Evolutionary conservation across 1,140 invertebrate genomes (phyloP), one percentile per base, ranked within the genome.

Genomic region (Acromyrmex heyeri): DNA sequence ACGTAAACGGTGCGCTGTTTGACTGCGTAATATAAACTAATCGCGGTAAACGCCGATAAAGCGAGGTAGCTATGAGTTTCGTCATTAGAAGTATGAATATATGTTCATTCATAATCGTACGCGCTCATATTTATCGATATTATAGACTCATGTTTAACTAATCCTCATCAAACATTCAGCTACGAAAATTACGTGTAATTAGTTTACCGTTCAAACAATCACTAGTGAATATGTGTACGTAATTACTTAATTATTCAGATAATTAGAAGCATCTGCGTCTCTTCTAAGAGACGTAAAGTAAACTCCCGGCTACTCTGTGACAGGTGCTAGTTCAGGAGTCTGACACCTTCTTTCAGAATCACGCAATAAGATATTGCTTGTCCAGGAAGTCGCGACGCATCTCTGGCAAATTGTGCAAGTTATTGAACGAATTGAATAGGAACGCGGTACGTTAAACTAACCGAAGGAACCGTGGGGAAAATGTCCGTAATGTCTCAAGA

Each of bases 361-460:
- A 21, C 12, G 61, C 44, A 38, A 34, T 6, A 7, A 21, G 30
- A 0, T n/a, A 69, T 69, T 24, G n/a, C 57, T 53, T 38, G 65
- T 38, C 12, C 34, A 38, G 21, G 70, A 81, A 81, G 65, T 81
- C 50, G 27, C 34, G 61, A 14, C 27, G 14, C 18, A 18, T 16
- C 44, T 30, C 44, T 50, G 14, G 44, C n/a, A 34, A 79, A 79
- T 67, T 62, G 62, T 27, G 12, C 38, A 21, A 69, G 34, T 27
- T 18, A 65, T 57, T 48, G 77, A 81, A 81, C 50, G 30, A 81
- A 70, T 81, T 81, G 78, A 81, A 81, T 70, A 27, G 50, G 14
- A 18, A 69, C 44, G 18, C 48, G 50, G 30, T 44, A 62, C 30
- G 14, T 70, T 48, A 69, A 38, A 55, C 7, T 7, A 30, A 18